Evolutionary conservation across 2,113 vertebrate species (phyloP).

Genomic region (Globicephala melas): DNA sequence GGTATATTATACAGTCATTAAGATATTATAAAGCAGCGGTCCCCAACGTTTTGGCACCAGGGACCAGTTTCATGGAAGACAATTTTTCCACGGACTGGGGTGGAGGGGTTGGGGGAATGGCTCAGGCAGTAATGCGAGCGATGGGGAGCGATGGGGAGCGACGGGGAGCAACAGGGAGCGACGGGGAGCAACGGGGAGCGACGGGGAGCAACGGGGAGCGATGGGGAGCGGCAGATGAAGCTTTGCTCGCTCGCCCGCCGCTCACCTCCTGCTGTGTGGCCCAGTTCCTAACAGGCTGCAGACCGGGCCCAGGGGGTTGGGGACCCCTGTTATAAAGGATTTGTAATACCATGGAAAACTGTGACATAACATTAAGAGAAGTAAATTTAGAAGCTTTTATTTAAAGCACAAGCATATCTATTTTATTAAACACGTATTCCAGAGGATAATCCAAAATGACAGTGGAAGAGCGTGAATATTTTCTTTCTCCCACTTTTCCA

Average conservation of each 20-base stretch:
- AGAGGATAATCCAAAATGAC: neutral
- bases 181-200: rapidly evolving
- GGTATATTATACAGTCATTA: neutral
- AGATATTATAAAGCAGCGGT: neutral
- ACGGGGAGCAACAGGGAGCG: rapidly evolving
- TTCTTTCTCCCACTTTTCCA: neutral
- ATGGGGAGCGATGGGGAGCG: too few species aligned
- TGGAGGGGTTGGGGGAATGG: too few species aligned
- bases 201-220: too few species aligned
- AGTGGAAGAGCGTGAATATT: neutral
- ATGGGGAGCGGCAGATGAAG: too few species aligned
- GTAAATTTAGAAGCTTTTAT: neutral
- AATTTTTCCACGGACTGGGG: too few species aligned
- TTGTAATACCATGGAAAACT: neutral
- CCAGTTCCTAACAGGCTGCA: too few species aligned
- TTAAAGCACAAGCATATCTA: neutral
- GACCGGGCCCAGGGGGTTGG: too few species aligned
- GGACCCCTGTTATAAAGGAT: neutral
- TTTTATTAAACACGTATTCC: neutral
- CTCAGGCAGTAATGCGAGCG: too few species aligned
- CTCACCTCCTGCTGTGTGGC: too few species aligned
- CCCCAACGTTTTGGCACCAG: too few species aligned
- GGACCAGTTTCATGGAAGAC: too few species aligned
- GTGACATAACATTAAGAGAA: neutral
- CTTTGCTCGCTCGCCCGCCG: too few species aligned